Percentiles rank a stretch among this genome's conserved stretches.
Evolutionary conservation across 2,113 vertebrate genomes (phyloP).

Genomic region (Hypomesus transpacificus): DNA sequence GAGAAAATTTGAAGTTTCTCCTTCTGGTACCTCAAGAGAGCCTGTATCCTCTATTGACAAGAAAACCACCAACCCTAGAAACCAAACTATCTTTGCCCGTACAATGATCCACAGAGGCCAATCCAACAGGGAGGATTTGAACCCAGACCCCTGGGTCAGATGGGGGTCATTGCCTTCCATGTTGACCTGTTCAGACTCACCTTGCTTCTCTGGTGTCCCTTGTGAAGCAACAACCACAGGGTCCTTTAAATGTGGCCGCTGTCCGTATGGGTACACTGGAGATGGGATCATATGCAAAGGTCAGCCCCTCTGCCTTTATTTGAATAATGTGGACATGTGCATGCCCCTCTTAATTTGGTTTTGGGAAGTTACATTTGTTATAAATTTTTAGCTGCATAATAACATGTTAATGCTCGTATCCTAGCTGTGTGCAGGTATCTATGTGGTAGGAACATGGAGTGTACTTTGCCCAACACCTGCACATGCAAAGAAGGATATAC

Average conservation of each 20-base stretch:
- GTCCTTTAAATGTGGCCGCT: constrained; percentile 72
- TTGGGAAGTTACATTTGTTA: no score
- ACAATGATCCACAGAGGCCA: constrained; percentile 27
- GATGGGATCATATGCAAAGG: constrained; percentile 82
- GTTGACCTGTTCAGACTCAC: constrained; percentile 67
- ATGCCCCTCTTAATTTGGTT: background rate
- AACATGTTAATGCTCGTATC: constrained; percentile 36
- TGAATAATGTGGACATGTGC: background rate
- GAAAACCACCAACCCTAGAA: constrained; percentile 23
- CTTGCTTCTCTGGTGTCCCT: constrained; percentile 79
- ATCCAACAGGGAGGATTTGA: constrained; percentile 29
- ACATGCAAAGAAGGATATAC: constrained; percentile 82
- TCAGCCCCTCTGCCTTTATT: constrained; percentile 35
- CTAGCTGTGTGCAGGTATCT: constrained; percentile 80
- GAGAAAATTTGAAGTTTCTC: constrained; percentile 33
- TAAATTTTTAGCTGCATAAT: background rate
- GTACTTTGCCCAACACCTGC: constrained; percentile 81
- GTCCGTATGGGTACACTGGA: constrained; percentile 79
- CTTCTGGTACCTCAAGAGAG: constrained; percentile 24
- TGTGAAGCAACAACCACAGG: constrained; percentile 70
- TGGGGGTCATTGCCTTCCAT: constrained; percentile 21
- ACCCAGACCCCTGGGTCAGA: constrained; percentile 41
- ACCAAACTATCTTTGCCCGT: constrained; percentile 35
- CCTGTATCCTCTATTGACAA: constrained; percentile 32
- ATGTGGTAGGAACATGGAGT: constrained; percentile 84